Evolutionary conservation across 2,888 invertebrate genomes (phyloP), one percentile per base, ranked within the genome.

Genomic region (Branchellion lobata): DNA sequence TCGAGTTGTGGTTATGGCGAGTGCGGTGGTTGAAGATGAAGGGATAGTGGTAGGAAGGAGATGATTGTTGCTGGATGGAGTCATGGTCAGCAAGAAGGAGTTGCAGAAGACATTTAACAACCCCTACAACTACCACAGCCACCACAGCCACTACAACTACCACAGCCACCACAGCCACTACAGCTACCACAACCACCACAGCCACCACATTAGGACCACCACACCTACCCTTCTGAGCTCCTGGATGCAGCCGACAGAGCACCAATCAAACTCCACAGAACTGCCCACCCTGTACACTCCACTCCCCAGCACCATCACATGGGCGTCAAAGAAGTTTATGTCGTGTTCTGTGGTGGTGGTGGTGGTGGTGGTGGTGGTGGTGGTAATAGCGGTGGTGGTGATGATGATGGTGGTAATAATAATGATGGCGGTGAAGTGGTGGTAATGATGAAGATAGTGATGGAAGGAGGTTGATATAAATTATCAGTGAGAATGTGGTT

Each of bases 241-340:
- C 80, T 94, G 90, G 71, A 98, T 90, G 86, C 98, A 99, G 57
- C 96, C 94, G 0, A 99, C 98, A 27, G 98, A 97, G 86, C 98
- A 99, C 93, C 97, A 99, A 89, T 99, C 99, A 88, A 99, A 99
- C 89, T 99, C 99, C 5, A 99, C 99, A 0, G 97, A 98, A 86
- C 96, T 95, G n/a, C 87, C 87, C 29, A 87, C 87, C 36, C 87
- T 82, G 82, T 87, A 88, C 31, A 87, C 87, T 0, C 87, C 87
- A 2, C 87, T 87, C 87, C 96, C 96, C 72, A 96, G 91, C 1
- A 96, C 96, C 91, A 96, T 84, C 53, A 81, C 82, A 81, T 82
- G 69, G 11, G 81, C 81, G 18, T 81, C 83, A 27, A 80, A 75
- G 68, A 83, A 83, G 47, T 80, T 79, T 2, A 88, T 80, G 83